phyloP scores from a whole-genome alignment of 1,140 invertebrate species.

The Drosophila equinoxialis region DNA sequence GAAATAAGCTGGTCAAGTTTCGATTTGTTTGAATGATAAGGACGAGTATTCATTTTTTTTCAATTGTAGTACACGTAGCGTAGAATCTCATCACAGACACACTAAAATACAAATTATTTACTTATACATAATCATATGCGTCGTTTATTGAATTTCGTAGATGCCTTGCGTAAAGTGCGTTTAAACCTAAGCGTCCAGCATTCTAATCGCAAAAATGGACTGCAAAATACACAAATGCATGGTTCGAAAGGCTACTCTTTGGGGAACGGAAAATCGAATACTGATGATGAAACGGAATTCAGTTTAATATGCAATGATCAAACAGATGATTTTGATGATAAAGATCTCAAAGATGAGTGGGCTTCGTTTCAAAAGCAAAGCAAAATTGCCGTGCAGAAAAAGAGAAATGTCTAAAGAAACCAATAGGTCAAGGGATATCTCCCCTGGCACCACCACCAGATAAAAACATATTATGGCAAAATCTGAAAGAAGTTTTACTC shows the following conservation, averaged over 20 bases:
- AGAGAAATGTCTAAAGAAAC: background rate
- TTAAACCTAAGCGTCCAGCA: background rate
- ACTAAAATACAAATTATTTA: background rate
- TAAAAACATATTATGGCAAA: conserved; percentile 33
- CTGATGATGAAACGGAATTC: background rate
- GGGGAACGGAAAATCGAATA: background rate
- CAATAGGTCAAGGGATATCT: too few relatives aligned
- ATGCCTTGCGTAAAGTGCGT: conserved; percentile 27
- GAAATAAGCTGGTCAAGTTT: too few relatives aligned
- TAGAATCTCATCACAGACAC: conserved; percentile 9
- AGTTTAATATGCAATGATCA: background rate
- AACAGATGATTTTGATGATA: background rate
- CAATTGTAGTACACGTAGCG: too few relatives aligned
- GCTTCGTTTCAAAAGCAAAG: background rate
- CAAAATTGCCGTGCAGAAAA: background rate
- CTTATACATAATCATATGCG: conserved; percentile 21
- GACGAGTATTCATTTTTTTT: too few relatives aligned
- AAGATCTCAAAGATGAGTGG: background rate
- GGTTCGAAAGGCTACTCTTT: background rate
- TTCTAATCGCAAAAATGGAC: too few relatives aligned
- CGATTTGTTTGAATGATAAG: too few relatives aligned
- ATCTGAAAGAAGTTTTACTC: conserved; percentile 29
- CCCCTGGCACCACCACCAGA: background rate
- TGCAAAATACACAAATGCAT: background rate
- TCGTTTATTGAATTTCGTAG: conserved; percentile 26